Evolutionary conservation across 2,797 vertebrate species (phyloP).

Genomic region (Cynodonichthys magdalenae): DNA sequence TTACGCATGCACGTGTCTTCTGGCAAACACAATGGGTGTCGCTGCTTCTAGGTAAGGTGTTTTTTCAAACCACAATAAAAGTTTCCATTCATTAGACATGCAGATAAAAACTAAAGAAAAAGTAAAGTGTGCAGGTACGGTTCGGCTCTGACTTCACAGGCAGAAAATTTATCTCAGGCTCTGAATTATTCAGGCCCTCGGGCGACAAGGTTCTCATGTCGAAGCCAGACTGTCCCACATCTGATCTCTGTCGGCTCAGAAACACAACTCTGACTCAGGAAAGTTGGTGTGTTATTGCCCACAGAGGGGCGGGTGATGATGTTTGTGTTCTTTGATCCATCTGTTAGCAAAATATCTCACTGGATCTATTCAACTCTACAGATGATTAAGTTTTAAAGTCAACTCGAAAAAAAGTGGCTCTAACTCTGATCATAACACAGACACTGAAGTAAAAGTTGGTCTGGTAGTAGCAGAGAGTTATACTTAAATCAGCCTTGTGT

Average conservation of each 20-base stretch:
- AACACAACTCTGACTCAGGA: constrained; percentile 33
- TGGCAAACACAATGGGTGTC: constrained; percentile 15
- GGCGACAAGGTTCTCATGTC: constrained; percentile 52
- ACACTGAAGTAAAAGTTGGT: no score
- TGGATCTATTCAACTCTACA: no score
- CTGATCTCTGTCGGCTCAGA: constrained; percentile 44
- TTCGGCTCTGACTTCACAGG: constrained; percentile 42
- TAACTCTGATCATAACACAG: no score
- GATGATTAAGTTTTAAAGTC: no score
- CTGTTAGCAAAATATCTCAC: no score
- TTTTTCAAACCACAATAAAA: not conserved
- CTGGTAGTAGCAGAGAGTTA: no score
- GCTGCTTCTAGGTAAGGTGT: not conserved
- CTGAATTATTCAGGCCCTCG: constrained; percentile 68
- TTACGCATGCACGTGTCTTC: constrained; percentile 24
- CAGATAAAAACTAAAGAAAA: constrained; percentile 3
- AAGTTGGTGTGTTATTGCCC: no score
- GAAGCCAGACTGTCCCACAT: constrained; percentile 50
- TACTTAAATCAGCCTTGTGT: no score
- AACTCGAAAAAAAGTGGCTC: no score
- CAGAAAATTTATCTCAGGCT: constrained; percentile 56
- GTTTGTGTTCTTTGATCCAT: no score
- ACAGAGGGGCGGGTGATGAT: no score
- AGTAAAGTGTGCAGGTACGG: constrained; percentile 7
- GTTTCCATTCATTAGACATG: constrained; percentile 12